These are phyloP conservation scores for Heliconius sara DNA, from an alignment of 2,888 invertebrate genomes.

Conservation along the genomic window DNA sequence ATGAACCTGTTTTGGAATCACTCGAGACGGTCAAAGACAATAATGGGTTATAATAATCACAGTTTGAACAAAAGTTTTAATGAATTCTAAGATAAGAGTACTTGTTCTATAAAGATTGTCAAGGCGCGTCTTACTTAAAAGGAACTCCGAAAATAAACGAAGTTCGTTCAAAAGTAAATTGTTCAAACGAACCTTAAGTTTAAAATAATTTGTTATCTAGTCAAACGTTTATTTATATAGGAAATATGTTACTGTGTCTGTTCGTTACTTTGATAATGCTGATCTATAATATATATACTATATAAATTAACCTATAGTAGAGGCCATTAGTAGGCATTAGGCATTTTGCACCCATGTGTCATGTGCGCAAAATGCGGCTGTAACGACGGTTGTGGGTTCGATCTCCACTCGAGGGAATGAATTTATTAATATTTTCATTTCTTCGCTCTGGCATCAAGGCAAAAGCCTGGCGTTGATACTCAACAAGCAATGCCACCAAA, in stretches of 20 bases:
- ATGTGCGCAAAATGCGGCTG: too few relatives aligned
- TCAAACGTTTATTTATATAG: slow-evolving; percentile 4
- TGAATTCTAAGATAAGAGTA: slow-evolving; percentile 68
- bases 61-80: slow-evolving; percentile 68
- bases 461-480: too few relatives aligned
- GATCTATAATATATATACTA: too few relatives aligned
- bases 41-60: slow-evolving; percentile 73
- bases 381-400: too few relatives aligned
- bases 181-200: slow-evolving; percentile 13
- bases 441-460: too few relatives aligned
- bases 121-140: slow-evolving; percentile 43
- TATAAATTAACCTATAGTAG: too few relatives aligned
- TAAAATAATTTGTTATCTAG: slow-evolving; percentile 26
- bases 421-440: too few relatives aligned
- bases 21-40: slow-evolving; percentile 58
- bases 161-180: slow-evolving; percentile 36
- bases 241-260: neutral
- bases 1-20: slow-evolving; percentile 49
- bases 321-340: too few relatives aligned
- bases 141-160: slow-evolving; percentile 36
- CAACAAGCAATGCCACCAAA: too few relatives aligned
- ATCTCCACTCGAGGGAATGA: too few relatives aligned
- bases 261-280: neutral
- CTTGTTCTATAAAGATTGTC: slow-evolving; percentile 50
- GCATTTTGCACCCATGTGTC: too few relatives aligned